A percentile compares a stretch with the other conserved stretches of the same genome.
Conservation (phyloP, 2,113 vertebrate species). For the Gobius niger region DNA sequence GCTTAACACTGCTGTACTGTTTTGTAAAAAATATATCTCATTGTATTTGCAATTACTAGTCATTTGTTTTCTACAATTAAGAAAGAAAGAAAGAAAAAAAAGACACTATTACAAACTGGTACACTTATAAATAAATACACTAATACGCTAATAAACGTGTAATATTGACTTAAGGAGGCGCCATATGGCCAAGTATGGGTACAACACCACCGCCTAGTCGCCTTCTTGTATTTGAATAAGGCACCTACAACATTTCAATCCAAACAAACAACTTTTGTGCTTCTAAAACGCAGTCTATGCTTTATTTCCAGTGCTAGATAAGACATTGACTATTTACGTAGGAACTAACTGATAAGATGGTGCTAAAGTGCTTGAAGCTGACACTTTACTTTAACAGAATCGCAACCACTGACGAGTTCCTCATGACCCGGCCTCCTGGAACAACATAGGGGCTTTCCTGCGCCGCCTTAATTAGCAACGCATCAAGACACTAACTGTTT, state of each 20-base stretch:
- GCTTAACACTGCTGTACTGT: too few relatives aligned
- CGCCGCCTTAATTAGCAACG: background rate
- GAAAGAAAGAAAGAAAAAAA: too few relatives aligned
- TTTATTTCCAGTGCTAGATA: background rate
- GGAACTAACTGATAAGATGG: background rate
- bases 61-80: too few relatives aligned
- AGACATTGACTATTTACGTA: background rate
- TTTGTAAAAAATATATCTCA: too few relatives aligned
- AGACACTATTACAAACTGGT: too few relatives aligned
- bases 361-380: conserved; percentile 6
- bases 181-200: background rate
- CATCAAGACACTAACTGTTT: conserved; percentile 2
- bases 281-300: background rate
- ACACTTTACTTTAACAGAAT: background rate
- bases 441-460: conserved; percentile 3
- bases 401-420: background rate
- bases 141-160: too few relatives aligned
- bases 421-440: background rate
- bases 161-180: background rate
- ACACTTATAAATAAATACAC: too few relatives aligned
- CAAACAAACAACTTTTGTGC: background rate
- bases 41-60: too few relatives aligned
- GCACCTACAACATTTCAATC: background rate
- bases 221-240: too few relatives aligned
- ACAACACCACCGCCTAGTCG: background rate